Evolutionary conservation across 2,888 invertebrate genomes (phyloP).

Genomic region (Ctenicera cuprea): DNA sequence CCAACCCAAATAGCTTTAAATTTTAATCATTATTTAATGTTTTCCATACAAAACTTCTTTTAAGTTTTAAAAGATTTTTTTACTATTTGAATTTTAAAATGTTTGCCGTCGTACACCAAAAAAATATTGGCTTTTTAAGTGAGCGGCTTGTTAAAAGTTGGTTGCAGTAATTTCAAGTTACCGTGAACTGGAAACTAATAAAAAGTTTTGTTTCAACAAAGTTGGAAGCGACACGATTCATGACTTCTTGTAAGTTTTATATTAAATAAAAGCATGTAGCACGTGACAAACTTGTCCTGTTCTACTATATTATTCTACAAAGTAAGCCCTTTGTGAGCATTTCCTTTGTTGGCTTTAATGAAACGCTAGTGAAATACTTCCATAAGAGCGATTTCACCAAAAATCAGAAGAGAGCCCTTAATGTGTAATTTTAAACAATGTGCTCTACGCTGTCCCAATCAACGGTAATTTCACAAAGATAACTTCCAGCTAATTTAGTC

Average conservation of each 20-base stretch:
- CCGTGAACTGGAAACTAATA: slow-evolving; percentile 34
- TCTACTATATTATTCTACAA: neutral
- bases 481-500: slow-evolving; percentile 14
- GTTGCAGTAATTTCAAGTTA: slow-evolving; percentile 29
- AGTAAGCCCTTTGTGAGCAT: neutral
- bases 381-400: neutral
- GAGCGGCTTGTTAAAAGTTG: slow-evolving; percentile 22
- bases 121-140: slow-evolving; percentile 22
- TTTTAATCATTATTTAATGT: too few relatives aligned
- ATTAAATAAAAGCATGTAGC: slow-evolving; percentile 23
- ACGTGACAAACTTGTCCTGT: slow-evolving; percentile 18
- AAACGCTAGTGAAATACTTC: neutral
- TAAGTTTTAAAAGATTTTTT: too few relatives aligned
- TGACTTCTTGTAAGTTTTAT: slow-evolving; percentile 29
- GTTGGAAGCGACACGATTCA: slow-evolving; percentile 29
- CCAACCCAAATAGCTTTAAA: too few relatives aligned
- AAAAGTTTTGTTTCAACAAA: slow-evolving; percentile 32
- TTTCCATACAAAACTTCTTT: too few relatives aligned
- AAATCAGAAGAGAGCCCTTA: neutral
- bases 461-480: slow-evolving; percentile 1
- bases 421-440: neutral
- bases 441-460: neutral
- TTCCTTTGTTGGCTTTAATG: neutral
- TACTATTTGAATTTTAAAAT: neutral
- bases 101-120: neutral